Percentiles rank a stretch among this genome's conserved stretches.
These are phyloP conservation scores for Meliscaeva auricollis DNA, from an alignment of 2,888 invertebrate genomes.

Conservation along the genomic window DNA sequence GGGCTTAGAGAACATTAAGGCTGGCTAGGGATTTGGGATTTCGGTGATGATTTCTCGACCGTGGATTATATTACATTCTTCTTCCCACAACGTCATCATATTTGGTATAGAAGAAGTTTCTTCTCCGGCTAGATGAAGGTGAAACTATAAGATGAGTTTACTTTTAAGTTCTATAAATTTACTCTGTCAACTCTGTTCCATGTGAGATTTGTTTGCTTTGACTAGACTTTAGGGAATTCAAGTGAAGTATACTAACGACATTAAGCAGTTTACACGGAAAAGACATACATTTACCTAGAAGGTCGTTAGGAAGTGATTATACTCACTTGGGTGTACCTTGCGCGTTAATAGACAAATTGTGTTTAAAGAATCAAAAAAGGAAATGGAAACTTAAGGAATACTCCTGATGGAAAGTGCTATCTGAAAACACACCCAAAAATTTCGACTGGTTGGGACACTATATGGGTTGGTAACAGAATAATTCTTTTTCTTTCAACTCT, in stretches of 20 bases:
- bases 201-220: slow-evolving; percentile 10
- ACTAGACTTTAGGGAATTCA: neutral
- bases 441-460: no score
- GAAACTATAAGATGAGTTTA: slow-evolving; percentile 6
- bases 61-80: slow-evolving; percentile 3
- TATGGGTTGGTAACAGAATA: no score
- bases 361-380: no score
- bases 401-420: no score
- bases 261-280: neutral
- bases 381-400: no score
- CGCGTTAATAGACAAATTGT: slow-evolving; percentile 10
- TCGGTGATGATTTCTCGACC: slow-evolving; percentile 12
- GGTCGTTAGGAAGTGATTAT: slow-evolving; percentile 9
- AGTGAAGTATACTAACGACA: neutral
- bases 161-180: neutral
- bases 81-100: neutral
- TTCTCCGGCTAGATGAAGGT: neutral
- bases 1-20: slow-evolving; percentile 8
- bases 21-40: slow-evolving; percentile 1
- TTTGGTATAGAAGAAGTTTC: neutral
- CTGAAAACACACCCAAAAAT: no score
- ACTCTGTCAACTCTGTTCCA: neutral
- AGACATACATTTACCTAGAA: neutral
- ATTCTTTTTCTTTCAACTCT: no score
- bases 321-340: neutral